Evolutionary conservation across 2,113 vertebrate species (phyloP).

Genomic region (Sebastes schlegelii): DNA sequence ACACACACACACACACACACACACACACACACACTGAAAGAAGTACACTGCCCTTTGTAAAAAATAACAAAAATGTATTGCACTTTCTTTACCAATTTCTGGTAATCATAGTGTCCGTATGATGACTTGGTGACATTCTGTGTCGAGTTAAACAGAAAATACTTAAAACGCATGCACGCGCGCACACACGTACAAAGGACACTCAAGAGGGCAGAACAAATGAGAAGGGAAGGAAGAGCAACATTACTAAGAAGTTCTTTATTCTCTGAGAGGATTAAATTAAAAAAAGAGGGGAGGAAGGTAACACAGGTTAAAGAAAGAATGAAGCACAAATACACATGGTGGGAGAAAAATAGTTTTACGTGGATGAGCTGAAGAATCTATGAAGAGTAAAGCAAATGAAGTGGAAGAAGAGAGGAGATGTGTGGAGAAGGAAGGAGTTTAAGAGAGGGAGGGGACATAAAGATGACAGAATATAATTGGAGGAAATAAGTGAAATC

Average conservation of each 20-base stretch:
- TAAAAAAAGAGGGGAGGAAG: neutral
- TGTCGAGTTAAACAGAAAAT: slow-evolving; percentile 9
- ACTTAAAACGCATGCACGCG: neutral
- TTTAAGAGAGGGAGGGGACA: neutral
- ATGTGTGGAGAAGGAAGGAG: neutral
- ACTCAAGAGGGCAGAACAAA: slow-evolving; percentile 16
- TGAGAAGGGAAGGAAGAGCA: slow-evolving; percentile 5
- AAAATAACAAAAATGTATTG: slow-evolving; percentile 1
- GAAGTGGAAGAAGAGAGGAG: neutral
- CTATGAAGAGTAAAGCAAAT: neutral
- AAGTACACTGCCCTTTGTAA: slow-evolving; percentile 15
- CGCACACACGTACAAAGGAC: neutral
- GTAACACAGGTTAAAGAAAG: slow-evolving; percentile 18
- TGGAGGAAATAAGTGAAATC: neutral
- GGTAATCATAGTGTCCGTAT: slow-evolving; percentile 31
- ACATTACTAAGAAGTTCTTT: slow-evolving; percentile 1
- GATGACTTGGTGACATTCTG: slow-evolving; percentile 34
- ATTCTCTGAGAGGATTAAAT: neutral
- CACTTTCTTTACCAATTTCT: slow-evolving; percentile 15
- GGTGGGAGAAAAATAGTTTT: too few relatives aligned
- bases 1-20: neutral
- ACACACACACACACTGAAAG: neutral
- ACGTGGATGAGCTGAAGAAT: neutral
- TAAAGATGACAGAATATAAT: neutral
- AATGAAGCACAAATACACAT: neutral